Base-by-base conservation (phyloP, 2,888 invertebrate species). In the Petrolisthes manimaculis region DNA sequence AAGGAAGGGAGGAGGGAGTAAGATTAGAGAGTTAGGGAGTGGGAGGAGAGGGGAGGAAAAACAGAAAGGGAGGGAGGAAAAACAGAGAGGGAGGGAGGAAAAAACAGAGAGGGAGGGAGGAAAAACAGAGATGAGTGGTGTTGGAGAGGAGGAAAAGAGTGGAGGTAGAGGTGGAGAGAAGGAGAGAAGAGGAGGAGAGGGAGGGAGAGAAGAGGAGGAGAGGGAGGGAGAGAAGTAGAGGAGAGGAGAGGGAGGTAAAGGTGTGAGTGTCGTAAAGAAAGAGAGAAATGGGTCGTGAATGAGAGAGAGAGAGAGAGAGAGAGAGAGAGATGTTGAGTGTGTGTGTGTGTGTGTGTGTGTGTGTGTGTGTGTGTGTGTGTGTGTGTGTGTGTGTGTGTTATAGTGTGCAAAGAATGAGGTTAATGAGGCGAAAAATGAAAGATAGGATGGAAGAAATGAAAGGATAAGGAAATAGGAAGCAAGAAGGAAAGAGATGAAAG, bases 291-390 rank as follows among this genome's bases (percentile, higher is more conserved):
- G 67, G 12, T 67, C 67, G 12, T 12, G 12, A 37, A 37, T 37
- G 37, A n/a, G 37, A 37, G 37, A 2, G 37, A 37, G 2, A 2
- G 37, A 37, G 37, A n/a, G 37, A 37, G 2, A 1, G 37, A 2
- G 37, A 37, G 37, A 37, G 37, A 37, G 37, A 37, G 37, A 37
- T n/a, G n/a, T n/a, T 61, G 61, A 9, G 61, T 61, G 61, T 61
- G 61, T 61, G 61, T 61, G 61, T 61, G 12, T 12, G 12, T 61
- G 61, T 61, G 61, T 61, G 61, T 2, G 61, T 61, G 61, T 61
- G 61, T 61, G 61, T 74, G 74, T 74, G 74, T 3, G 74, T 74
- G 74, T 74, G 74, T 74, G 74, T 74, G 3, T 74, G 74, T 74
- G 12, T n/a, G 1, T 74, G 18, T 2, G 8, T 74, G 12, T 74